Base-by-base conservation (phyloP, 2,797 vertebrate genomes). In the Halcyon smyrnensis region DNA sequence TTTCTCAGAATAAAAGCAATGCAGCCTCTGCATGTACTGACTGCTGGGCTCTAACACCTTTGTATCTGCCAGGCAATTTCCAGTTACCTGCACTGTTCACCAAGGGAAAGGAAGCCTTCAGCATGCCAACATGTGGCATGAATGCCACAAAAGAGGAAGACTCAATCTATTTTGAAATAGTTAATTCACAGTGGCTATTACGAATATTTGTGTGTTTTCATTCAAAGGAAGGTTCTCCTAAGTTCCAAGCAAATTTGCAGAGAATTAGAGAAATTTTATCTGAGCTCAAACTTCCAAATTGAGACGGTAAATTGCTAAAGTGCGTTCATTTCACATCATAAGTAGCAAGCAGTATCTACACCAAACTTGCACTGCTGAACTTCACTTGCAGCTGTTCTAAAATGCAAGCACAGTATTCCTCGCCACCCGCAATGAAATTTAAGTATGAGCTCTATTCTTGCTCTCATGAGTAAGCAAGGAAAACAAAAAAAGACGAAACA, bases 51-150 rank as follows among this genome's bases (percentile, higher is more conserved):
- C 59, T 7, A 18, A 11, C 10, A 43, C n/a, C 69, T 79, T 30
- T 4, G 11, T 6, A 68, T 1, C 27, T 0, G 0, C 30, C 32
- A 37, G 30, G 15, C 24, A 56, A n/a, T 14, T 67, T 23, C n/a
- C 64, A 62, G 39, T 28, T 59, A 75, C 59, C 39, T 11, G 50
- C 21, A 15, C 13, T 20, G 39, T 23, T 9, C 18, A 5, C 19
- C 11, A 41, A 9, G 9, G n/a, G n/a, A 37, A 43, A 84, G 12
- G 32, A 67, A 62, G 32, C 28, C 41, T 46, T 53, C 36, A 32
- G 57, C 32, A 25, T 3, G 15, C 32, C 56, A 75, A 62, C n/a
- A 8, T 2, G 2, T 23, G 27, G 5, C 46, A 36, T 5, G 5
- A 25, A 48, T 27, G 28, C 62, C 32, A 45, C 82, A 24, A 37